A percentile compares a stretch with the other conserved stretches of the same genome.
Evolutionary conservation across 2,888 invertebrate genomes (phyloP).

Genomic region (Drosophila colorata): DNA sequence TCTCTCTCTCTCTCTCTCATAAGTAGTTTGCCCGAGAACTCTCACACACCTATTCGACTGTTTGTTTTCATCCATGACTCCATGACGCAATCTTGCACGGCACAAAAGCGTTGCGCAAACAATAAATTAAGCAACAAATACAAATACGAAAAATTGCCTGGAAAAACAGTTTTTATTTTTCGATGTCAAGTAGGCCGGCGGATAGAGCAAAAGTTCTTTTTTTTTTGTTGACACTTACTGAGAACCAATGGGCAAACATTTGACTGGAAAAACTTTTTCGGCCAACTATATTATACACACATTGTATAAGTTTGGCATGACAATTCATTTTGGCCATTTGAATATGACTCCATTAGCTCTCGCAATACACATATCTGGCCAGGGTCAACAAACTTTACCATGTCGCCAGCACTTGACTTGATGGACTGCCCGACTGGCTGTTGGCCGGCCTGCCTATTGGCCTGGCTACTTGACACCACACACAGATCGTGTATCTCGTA

Average conservation of each 20-base stretch:
- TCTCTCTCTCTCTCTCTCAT: not conserved
- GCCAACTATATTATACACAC: constrained; percentile 35
- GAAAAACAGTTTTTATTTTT: constrained; percentile 58
- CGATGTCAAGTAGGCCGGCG: constrained; percentile 47
- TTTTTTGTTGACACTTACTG: constrained; percentile 1
- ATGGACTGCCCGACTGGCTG: constrained; percentile 20
- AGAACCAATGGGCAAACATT: constrained; percentile 40
- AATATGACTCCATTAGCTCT: constrained; percentile 54
- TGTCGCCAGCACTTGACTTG: constrained; percentile 42
- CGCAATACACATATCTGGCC: constrained; percentile 14
- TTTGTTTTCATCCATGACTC: constrained; percentile 37
- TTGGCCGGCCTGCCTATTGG: constrained; percentile 40
- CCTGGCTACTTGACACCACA: constrained; percentile 59
- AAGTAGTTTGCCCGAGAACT: constrained; percentile 22
- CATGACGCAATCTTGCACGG: constrained; percentile 63
- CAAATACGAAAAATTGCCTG: constrained; percentile 62
- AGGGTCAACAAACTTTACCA: constrained; percentile 61
- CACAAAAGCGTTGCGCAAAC: constrained; percentile 64
- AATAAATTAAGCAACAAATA: constrained; percentile 71
- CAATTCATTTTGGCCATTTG: constrained; percentile 62
- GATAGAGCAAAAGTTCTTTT: constrained; percentile 12
- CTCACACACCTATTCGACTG: constrained; percentile 43
- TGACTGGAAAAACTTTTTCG: constrained; percentile 51
- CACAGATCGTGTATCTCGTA: constrained; percentile 62
- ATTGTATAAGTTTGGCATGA: constrained; percentile 66